Percentiles rank a stretch among this genome's conserved stretches.
phyloP scores from a whole-genome alignment of 2,888 invertebrate species.

The Thumatha senex region DNA sequence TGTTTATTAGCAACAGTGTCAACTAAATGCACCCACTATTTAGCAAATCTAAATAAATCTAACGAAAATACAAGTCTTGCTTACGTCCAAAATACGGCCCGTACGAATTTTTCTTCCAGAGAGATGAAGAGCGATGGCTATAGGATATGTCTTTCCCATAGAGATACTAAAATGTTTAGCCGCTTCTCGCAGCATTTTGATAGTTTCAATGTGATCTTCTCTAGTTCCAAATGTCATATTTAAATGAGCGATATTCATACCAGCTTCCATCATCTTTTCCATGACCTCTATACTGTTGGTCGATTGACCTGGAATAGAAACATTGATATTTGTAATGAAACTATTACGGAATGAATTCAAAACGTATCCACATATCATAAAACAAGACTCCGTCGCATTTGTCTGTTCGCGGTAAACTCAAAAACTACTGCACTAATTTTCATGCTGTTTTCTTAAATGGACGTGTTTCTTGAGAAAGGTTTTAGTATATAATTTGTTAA shows the following conservation, averaged over 20 bases:
- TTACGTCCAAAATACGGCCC: conserved; percentile 89
- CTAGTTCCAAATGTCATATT: conserved; percentile 67
- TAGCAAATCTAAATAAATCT: too few relatives aligned
- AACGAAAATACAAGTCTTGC: conserved; percentile 36
- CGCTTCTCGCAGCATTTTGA: conserved; percentile 68
- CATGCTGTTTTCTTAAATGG: too few relatives aligned
- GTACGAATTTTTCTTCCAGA: conserved; percentile 95
- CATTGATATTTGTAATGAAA: too few relatives aligned
- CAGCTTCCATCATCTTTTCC: conserved; percentile 75
- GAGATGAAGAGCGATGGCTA: conserved; percentile 94
- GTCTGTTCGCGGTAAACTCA: too few relatives aligned
- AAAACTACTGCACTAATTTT: too few relatives aligned
- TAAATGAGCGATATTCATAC: conserved; percentile 79
- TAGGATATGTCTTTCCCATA: conserved; percentile 85
- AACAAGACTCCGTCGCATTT: too few relatives aligned
- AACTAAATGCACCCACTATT: too few relatives aligned
- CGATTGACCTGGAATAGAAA: conserved; percentile 1
- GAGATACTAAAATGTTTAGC: conserved; percentile 83
- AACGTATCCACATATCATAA: too few relatives aligned
- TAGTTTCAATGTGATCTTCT: conserved; percentile 68
- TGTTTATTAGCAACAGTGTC: too few relatives aligned
- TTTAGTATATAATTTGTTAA: too few relatives aligned
- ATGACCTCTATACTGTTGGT: conserved; percentile 58
- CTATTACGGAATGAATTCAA: neutral
- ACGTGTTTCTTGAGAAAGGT: too few relatives aligned